These are phyloP conservation scores for Noctilio leporinus DNA, from an alignment of 2,113 vertebrate genomes.

Conservation along the genomic window DNA sequence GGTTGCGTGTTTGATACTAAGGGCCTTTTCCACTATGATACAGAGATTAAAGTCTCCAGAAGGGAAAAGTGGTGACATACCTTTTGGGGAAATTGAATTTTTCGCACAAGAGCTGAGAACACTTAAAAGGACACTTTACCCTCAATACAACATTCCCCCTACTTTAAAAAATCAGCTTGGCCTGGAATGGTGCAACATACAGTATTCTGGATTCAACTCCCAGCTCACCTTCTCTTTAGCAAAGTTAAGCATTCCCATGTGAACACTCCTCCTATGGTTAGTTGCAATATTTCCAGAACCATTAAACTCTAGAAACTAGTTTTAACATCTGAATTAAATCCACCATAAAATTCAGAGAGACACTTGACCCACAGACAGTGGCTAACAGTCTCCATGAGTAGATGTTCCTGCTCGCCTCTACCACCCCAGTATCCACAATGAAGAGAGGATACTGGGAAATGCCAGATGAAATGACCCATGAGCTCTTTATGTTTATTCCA, in stretches of 20 bases:
- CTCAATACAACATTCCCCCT: constrained; percentile 37
- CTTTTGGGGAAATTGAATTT: constrained; percentile 66
- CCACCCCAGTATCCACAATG: not conserved
- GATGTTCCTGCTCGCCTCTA: too few relatives aligned
- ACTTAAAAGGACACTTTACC: constrained; percentile 59
- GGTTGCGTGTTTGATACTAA: constrained; percentile 41
- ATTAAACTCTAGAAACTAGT: not conserved
- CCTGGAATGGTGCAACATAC: not conserved
- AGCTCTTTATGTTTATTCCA: not conserved
- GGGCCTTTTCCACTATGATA: constrained; percentile 26
- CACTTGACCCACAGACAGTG: not conserved
- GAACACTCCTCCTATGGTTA: not conserved
- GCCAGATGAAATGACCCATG: not conserved
- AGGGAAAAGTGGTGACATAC: constrained; percentile 49
- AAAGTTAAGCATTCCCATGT: not conserved
- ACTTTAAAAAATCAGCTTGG: constrained; percentile 55
- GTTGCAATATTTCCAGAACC: not conserved
- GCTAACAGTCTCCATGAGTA: not conserved
- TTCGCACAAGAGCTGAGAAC: constrained; percentile 59
- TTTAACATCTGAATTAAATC: constrained; percentile 24
- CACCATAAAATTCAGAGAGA: not conserved
- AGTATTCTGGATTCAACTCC: constrained; percentile 25
- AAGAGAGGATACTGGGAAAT: not conserved
- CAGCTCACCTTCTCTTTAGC: not conserved
- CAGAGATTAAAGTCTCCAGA: constrained; percentile 65